A percentile compares a stretch with the other conserved stretches of the same genome.
These are phyloP conservation scores for Sebastes trivittatus DNA, from an alignment of 2,797 vertebrate genomes.

Conservation along the genomic window DNA sequence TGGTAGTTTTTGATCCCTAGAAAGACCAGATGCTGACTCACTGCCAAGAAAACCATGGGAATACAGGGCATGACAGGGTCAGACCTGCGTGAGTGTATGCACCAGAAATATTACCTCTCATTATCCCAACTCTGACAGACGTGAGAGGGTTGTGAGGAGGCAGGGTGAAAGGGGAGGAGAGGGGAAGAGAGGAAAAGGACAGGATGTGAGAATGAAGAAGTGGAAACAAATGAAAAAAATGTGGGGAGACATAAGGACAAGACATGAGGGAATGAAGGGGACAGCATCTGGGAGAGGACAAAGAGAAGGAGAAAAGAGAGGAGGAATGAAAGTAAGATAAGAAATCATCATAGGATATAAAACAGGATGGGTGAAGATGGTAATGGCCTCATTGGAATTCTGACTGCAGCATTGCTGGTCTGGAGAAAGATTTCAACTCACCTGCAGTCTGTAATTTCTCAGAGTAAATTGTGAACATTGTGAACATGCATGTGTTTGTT, in stretches of 20 bases:
- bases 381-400: conserved; percentile 47
- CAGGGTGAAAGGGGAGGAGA: not conserved
- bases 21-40: not conserved
- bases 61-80: not conserved
- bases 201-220: not conserved
- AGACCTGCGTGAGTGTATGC: not conserved
- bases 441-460: conserved; percentile 16
- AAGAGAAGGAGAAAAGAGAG: not conserved
- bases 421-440: conserved; percentile 7
- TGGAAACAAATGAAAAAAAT: not conserved
- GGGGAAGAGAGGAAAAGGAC: conserved; percentile 4
- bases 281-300: not conserved
- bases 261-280: not conserved
- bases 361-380: not conserved
- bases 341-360: not conserved
- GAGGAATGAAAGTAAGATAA: not conserved
- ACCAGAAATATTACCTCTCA: conserved; percentile 22
- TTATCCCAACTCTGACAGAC: conserved; percentile 34
- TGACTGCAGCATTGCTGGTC: conserved; percentile 10
- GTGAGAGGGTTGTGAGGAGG: conserved; percentile 10
- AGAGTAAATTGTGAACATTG: not conserved
- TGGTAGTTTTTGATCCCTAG: not conserved
- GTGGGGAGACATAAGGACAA: not conserved
- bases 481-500: not conserved
- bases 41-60: not conserved